Evolutionary conservation across 2,797 vertebrate genomes (phyloP).

Genomic region (Sandelia bainsii): DNA sequence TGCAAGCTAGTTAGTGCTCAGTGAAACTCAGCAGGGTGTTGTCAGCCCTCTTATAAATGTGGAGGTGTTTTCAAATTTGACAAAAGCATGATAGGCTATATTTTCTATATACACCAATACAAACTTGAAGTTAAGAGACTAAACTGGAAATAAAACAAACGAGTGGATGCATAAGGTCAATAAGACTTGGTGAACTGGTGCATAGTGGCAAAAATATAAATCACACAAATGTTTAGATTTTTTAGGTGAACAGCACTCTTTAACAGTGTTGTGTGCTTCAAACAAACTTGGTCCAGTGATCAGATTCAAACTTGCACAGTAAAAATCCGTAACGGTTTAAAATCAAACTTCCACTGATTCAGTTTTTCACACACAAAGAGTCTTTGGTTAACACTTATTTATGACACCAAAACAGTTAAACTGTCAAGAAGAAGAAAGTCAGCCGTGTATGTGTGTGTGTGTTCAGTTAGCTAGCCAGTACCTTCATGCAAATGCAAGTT

Average conservation of each 20-base stretch:
- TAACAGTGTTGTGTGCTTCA: neutral
- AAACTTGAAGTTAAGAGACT: too few species aligned
- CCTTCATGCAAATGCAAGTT: conserved; percentile 47
- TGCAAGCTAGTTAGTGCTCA: neutral
- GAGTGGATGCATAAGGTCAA: neutral
- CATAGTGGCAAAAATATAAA: neutral
- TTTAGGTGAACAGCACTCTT: neutral
- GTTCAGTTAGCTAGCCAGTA: conserved; percentile 43
- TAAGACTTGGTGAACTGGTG: neutral
- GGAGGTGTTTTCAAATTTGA: neutral
- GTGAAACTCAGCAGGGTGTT: neutral
- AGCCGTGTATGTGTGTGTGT: conserved; percentile 11
- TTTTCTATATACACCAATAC: neutral
- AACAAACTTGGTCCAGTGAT: conserved; percentile 8
- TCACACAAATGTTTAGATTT: too few species aligned
- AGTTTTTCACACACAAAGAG: conserved; percentile 21
- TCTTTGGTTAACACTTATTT: conserved; percentile 27
- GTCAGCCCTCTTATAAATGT: neutral
- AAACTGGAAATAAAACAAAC: neutral
- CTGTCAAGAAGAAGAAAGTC: conserved; percentile 55
- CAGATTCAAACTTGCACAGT: conserved; percentile 19
- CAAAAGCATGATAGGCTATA: neutral
- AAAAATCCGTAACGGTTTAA: neutral
- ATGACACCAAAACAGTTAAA: conserved; percentile 40
- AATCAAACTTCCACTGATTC: neutral